Evolutionary conservation across 2,888 invertebrate species (phyloP), one percentile per base, ranked within the genome.

Genomic region (Sicus ferrugineus): DNA sequence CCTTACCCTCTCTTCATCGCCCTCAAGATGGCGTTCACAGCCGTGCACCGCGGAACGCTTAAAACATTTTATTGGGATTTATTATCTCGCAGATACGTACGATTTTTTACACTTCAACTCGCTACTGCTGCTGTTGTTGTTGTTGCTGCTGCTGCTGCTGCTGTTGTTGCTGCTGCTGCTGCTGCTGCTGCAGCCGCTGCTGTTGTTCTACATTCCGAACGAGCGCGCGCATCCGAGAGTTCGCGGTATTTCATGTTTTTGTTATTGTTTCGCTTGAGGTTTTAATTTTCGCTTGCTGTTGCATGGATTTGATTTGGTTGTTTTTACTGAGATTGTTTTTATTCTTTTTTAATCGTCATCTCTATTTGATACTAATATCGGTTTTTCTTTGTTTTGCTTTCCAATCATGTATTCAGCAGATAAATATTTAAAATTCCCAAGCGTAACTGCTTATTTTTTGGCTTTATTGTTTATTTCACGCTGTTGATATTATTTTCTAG

Each of bases 1-100:
- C 23, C 21, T 21, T 9, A 21, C 23, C 23, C n/a, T 11, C 54
- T 21, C 23, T 54, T 11, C 2, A 16, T 5, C 54, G 23, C 26
- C 11, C 5, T 19, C 7, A 11, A 11, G 11, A n/a, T n/a, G 23
- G 23, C 28, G 4, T 42, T 4, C 56, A 23, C 3, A 23, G n/a
- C n/a, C 16, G 11, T 7, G 19, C 30, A 50, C 11, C 64, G 19
- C 21, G 5, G 23, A 65, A 30, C 38, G 52, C 52, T 52, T 34
- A 23, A 62, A 64, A 16, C 19, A 52, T 52, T 64, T 52, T 52
- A 65, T 54, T 65, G 52, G 38, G 65, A 65, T 65, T 65, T 65
- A 65, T 65, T 65, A 65, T 65, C 65, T 65, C 19, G 52, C 52
- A 52, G 65, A 65, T 38, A 65, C 26, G 34, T 64, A 42, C 42